Conservation (phyloP, 2,888 invertebrate species). For the Chironomus tentans region DNA sequence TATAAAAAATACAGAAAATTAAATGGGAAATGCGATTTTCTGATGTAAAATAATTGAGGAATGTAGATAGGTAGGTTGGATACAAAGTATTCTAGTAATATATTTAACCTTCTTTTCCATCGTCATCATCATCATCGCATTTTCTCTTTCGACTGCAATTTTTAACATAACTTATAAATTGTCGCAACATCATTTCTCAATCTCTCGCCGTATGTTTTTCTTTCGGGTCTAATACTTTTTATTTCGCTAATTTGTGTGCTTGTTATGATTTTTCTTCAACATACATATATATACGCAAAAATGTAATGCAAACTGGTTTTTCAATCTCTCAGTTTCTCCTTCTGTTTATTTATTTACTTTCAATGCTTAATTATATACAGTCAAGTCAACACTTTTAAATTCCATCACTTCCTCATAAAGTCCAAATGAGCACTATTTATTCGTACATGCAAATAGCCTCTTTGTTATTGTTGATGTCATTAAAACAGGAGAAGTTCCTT, state of each 20-base stretch:
- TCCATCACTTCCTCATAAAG: background rate
- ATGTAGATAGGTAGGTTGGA: background rate
- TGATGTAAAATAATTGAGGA: background rate
- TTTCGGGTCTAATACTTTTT: background rate
- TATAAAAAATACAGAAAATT: too few relatives aligned
- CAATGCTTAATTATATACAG: background rate
- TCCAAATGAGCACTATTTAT: background rate
- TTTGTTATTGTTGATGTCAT: background rate
- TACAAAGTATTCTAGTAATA: too few relatives aligned
- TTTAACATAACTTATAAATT: slow-evolving; percentile 16
- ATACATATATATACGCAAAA: background rate
- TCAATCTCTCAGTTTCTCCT: background rate
- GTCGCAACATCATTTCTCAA: background rate
- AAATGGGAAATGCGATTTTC: too few relatives aligned
- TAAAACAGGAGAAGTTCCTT: background rate
- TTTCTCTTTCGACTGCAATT: slow-evolving; percentile 22
- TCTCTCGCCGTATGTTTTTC: background rate
- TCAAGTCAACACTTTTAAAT: background rate
- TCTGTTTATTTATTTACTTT: background rate
- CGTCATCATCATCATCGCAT: slow-evolving; percentile 9
- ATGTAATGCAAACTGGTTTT: background rate
- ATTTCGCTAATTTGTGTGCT: background rate
- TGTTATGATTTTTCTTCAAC: background rate
- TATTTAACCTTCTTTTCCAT: slow-evolving; percentile 21
- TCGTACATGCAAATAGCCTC: background rate